Percentiles rank a stretch among this genome's conserved stretches.
Conservation (phyloP, 1,140 invertebrate genomes). For the Saxidomus purpurata region DNA sequence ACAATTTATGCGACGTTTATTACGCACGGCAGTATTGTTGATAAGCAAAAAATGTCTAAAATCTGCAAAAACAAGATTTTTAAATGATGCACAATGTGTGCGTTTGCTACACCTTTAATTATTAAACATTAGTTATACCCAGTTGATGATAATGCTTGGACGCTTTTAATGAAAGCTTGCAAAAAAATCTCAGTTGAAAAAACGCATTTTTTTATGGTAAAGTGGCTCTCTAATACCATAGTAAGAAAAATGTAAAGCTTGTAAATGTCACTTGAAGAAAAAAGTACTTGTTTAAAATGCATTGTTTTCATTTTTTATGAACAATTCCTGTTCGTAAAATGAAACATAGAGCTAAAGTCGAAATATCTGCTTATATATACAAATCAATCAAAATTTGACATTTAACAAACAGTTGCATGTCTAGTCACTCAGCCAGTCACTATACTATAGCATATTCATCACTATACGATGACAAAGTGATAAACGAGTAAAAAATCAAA, state of each 20-base stretch:
- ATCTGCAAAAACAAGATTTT: neutral
- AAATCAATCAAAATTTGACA: conserved; percentile 16
- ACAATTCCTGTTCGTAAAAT: neutral
- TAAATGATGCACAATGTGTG: neutral
- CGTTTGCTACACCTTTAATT: neutral
- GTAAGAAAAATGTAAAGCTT: neutral
- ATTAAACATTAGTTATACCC: conserved; percentile 16
- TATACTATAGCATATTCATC: neutral
- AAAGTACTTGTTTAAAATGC: neutral
- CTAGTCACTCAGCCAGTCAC: neutral
- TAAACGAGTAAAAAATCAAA: no score
- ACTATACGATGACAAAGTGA: no score
- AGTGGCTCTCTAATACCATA: neutral
- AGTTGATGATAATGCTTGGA: neutral
- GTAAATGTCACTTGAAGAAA: neutral
- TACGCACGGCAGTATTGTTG: neutral
- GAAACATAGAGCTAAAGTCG: neutral
- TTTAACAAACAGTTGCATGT: neutral
- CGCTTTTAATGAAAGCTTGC: neutral
- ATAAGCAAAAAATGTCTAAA: neutral
- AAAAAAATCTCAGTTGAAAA: neutral
- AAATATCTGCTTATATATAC: neutral
- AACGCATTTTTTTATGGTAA: neutral
- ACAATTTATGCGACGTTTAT: conserved; percentile 16
- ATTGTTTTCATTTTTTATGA: neutral